A percentile compares a stretch with the other conserved stretches of the same genome.
phyloP scores from a whole-genome alignment of 2,113 vertebrate species.

The Thamnophis sirtalis region DNA sequence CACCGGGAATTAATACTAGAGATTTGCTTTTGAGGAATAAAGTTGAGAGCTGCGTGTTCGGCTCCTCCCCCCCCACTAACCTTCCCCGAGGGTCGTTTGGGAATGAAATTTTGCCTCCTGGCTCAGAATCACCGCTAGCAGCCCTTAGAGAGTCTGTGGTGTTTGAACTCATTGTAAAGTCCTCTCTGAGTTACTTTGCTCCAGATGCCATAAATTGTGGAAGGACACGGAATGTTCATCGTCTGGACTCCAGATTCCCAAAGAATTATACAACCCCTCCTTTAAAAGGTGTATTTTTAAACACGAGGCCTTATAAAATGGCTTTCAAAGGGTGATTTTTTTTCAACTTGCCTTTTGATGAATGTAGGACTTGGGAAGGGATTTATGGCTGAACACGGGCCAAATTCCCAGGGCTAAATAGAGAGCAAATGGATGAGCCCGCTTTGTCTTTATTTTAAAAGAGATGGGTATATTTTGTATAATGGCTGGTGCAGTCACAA shows the following conservation, averaged over 20 bases:
- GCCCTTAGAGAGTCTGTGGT: background rate
- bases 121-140: background rate
- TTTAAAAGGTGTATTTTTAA: background rate
- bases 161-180: background rate
- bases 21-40: background rate
- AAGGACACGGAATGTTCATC: background rate
- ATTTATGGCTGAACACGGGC: background rate
- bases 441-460: background rate
- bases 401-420: background rate
- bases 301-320: background rate
- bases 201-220: background rate
- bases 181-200: background rate
- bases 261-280: background rate
- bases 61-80: background rate
- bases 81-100: background rate
- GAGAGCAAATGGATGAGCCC: background rate
- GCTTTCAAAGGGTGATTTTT: background rate
- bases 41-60: background rate
- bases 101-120: background rate
- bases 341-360: background rate
- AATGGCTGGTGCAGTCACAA: background rate
- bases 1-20: conserved; percentile 10
- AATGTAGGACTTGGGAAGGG: background rate
- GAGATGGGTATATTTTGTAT: background rate
- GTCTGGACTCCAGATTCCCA: background rate